Evolutionary conservation across 2,113 vertebrate species (phyloP), one percentile per base, ranked within the genome.

Genomic region (Saimiri boliviensis): DNA sequence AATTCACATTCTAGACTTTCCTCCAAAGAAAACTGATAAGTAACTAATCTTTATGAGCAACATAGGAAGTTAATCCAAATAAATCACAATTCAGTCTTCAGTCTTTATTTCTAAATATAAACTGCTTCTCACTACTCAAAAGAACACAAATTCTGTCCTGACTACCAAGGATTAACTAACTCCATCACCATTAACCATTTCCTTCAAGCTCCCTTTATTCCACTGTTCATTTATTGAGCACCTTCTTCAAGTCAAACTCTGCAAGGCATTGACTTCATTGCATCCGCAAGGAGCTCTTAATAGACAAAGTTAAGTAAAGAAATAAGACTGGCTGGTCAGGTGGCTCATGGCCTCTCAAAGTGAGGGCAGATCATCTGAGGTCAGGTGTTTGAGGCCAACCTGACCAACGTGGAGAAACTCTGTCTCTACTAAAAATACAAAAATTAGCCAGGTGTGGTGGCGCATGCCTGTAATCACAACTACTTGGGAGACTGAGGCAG

Each of bases 251-350:
- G n/a, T 79, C 52, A 80, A 68, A 82, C 37, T 77, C 63, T 93
- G 32, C 20, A 52, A 81, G 30, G 56, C 27, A 47, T 9, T 7
- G 25, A 58, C 25, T 88, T 91, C 40, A 60, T 54, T 54, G 42
- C 81, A 23, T 86, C 20, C 37, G 92, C 40, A 89, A 91, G 8
- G 3, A 45, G 35, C 13, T 92, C 54, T 90, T 27, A 86, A 58
- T 68, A 81, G 27, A 71, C 8, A 86, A 90, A 86, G 66, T 56
- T 90, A 93, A 49, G 66, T 56, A 94, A 93, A 49, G 86, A 77
- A 91, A 4, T 91, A 71, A 96, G 60, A 30, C 13, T 30, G 12
- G 27, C 6, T 30, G 12, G 27, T 12, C 27, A 13, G 2, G 60
- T 30, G 60, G 27, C 60, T 30, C 52, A 52, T 52, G 52, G 52